Conservation (phyloP, 64 coral and sea anemone genomes). For the Platygyra sinensis region DNA sequence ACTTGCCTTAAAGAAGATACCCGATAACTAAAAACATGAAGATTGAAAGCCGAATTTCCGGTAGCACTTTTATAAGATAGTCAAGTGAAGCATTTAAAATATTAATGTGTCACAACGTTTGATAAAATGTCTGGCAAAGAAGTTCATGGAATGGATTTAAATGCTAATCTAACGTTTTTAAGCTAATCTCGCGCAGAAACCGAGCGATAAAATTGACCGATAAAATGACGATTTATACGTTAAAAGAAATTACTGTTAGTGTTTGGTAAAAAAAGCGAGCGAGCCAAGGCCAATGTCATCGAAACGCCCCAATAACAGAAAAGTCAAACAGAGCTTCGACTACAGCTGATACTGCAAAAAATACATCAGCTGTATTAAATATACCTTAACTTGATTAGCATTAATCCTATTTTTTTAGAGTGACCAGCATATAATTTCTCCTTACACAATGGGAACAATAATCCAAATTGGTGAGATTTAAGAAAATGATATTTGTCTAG, state of each 20-base stretch:
- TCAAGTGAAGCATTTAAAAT: background rate
- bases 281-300: background rate
- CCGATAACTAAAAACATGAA: background rate
- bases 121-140: background rate
- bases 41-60: slow-evolving; percentile 12
- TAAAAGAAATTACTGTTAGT: background rate
- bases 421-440: too few relatives aligned
- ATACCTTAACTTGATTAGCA: too few relatives aligned
- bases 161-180: background rate
- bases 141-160: background rate
- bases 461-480: too few relatives aligned
- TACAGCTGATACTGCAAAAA: too few relatives aligned
- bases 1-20: background rate
- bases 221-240: background rate
- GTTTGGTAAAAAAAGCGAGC: background rate
- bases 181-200: background rate
- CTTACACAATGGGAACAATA: too few relatives aligned
- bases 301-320: background rate
- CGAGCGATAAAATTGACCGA: background rate
- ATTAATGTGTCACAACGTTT: background rate
- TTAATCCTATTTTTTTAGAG: too few relatives aligned
- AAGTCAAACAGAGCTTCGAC: too few relatives aligned
- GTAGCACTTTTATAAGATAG: background rate
- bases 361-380: too few relatives aligned
- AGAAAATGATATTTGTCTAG: too few relatives aligned